These are phyloP conservation scores for Leptarthrus brevirostris DNA, from an alignment of 2,888 invertebrate genomes.

Conservation along the genomic window DNA sequence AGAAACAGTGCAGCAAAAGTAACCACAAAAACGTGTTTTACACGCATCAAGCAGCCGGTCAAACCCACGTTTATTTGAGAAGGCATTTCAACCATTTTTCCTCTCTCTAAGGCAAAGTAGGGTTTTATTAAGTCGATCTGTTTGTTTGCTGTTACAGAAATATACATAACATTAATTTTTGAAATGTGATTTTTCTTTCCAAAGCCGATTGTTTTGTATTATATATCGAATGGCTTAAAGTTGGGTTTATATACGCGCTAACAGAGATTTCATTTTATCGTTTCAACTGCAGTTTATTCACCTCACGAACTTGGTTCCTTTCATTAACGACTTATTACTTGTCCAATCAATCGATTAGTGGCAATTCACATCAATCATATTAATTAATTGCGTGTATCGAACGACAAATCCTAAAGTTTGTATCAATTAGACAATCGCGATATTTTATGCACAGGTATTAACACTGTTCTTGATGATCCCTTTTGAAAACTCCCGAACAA, in stretches of 20 bases:
- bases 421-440: too few relatives aligned
- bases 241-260: background rate
- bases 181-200: background rate
- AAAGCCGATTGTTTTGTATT: background rate
- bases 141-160: constrained; percentile 10
- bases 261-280: constrained; percentile 22
- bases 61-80: constrained; percentile 24
- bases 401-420: background rate
- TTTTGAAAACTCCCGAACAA: too few relatives aligned
- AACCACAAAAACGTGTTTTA: constrained; percentile 35
- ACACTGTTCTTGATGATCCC: too few relatives aligned
- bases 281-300: constrained; percentile 33
- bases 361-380: constrained; percentile 37
- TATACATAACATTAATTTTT: constrained; percentile 17
- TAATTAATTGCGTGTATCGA: background rate
- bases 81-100: constrained; percentile 34
- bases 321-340: constrained; percentile 18
- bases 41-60: constrained; percentile 8
- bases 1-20: constrained; percentile 21
- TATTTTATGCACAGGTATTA: too few relatives aligned
- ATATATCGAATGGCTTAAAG: background rate
- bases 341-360: constrained; percentile 33
- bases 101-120: background rate
- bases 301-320: constrained; percentile 32
- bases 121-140: constrained; percentile 21